Evolutionary conservation across 2,797 vertebrate species (phyloP).

Genomic region (Rhinogobio ventralis): DNA sequence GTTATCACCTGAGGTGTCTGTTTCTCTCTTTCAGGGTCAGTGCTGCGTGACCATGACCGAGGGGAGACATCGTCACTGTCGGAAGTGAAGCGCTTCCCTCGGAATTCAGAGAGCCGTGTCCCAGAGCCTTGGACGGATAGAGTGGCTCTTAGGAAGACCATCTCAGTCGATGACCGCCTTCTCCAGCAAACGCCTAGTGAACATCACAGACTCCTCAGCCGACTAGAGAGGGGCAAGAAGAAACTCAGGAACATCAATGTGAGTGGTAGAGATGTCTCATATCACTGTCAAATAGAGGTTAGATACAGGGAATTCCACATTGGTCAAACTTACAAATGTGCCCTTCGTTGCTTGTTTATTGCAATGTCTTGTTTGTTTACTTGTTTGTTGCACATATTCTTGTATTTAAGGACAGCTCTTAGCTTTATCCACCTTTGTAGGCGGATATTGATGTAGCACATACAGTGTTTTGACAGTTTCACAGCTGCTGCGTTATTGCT

Average conservation of each 20-base stretch:
- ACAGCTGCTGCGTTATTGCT: conserved; percentile 38
- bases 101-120: conserved; percentile 42
- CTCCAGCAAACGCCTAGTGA: conserved; percentile 75
- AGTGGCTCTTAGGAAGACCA: conserved; percentile 78
- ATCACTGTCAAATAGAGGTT: not conserved
- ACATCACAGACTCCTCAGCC: conserved; percentile 72
- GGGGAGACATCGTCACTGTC: conserved; percentile 70
- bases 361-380: conserved; percentile 29
- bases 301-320: not conserved
- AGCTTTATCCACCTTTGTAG: conserved; percentile 40
- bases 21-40: conserved; percentile 83
- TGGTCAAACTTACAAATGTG: not conserved
- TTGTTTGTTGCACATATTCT: not conserved
- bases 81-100: conserved; percentile 59
- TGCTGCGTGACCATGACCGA: conserved; percentile 82
- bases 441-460: conserved; percentile 48
- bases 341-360: not conserved
- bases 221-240: conserved; percentile 75
- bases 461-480: conserved; percentile 39
- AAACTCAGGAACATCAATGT: conserved; percentile 79
- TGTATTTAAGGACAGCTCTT: conserved; percentile 41
- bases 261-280: conserved; percentile 70
- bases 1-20: conserved; percentile 79
- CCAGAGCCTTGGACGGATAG: conserved; percentile 60
- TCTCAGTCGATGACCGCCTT: conserved; percentile 78